phyloP scores from a whole-genome alignment of 2,113 vertebrate genomes.

The Ammodytes dubius region DNA sequence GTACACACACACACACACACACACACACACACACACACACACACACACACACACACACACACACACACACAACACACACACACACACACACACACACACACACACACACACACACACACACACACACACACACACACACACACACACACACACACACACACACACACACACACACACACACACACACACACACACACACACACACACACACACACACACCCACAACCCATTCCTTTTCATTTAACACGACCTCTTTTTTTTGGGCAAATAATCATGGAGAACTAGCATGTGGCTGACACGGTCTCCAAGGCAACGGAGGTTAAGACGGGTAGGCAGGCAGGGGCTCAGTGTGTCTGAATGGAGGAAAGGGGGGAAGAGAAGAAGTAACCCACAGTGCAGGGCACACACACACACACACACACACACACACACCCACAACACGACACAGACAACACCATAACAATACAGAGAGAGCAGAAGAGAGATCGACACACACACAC shows the following conservation, averaged over 20 bases:
- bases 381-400: slow-evolving; percentile 71
- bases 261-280: slow-evolving; percentile 88
- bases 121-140: too few relatives aligned
- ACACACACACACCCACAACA: slow-evolving; percentile 41
- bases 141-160: too few relatives aligned
- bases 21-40: too few relatives aligned
- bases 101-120: too few relatives aligned
- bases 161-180: neutral
- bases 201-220: slow-evolving; percentile 14
- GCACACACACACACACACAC: slow-evolving; percentile 2
- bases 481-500: slow-evolving; percentile 13
- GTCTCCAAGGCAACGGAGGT: slow-evolving; percentile 86
- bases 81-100: too few relatives aligned
- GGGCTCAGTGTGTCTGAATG: slow-evolving; percentile 85
- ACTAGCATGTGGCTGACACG: slow-evolving; percentile 87
- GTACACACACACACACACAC: neutral
- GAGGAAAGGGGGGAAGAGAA: slow-evolving; percentile 70
- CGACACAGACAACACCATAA: neutral
- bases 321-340: slow-evolving; percentile 84
- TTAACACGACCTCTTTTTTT: slow-evolving; percentile 85
- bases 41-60: too few relatives aligned
- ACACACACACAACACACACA: too few relatives aligned
- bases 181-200: neutral
- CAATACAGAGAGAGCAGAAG: too few relatives aligned
- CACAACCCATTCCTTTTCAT: slow-evolving; percentile 72